Conservation (phyloP, 2,113 vertebrate genomes). For the Rostratula benghalensis region DNA sequence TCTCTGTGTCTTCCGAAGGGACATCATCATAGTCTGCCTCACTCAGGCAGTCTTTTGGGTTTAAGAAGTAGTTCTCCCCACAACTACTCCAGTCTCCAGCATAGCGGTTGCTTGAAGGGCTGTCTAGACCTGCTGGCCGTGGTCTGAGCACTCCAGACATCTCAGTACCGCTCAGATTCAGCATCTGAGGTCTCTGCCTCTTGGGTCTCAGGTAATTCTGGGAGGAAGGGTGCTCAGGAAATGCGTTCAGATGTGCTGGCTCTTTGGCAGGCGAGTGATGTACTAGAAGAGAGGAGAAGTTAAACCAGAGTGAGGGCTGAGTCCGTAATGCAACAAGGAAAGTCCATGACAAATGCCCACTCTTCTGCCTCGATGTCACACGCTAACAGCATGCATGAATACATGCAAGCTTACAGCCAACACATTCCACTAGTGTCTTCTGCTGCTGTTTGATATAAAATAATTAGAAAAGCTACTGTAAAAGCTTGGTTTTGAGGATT, state of each 20-base stretch:
- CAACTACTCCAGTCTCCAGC: conserved; percentile 97
- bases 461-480: conserved; percentile 29
- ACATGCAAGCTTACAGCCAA: conserved; percentile 55
- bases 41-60: conserved; percentile 59
- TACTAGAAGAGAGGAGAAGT: conserved; percentile 75
- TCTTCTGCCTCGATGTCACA: neutral
- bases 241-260: conserved; percentile 26
- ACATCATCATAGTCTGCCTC: conserved; percentile 90
- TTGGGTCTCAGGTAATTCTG: conserved; percentile 82
- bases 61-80: conserved; percentile 84
- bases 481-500: conserved; percentile 46
- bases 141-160: conserved; percentile 84
- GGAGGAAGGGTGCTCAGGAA: conserved; percentile 50
- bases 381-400: conserved; percentile 57
- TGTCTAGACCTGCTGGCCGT: conserved; percentile 86
- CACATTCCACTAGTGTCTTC: conserved; percentile 36
- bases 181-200: conserved; percentile 88
- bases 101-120: conserved; percentile 94
- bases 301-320: conserved; percentile 11
- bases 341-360: neutral
- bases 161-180: conserved; percentile 82
- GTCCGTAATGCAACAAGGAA: neutral
- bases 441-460: conserved; percentile 26
- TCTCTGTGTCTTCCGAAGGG: conserved; percentile 80
- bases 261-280: conserved; percentile 73